phyloP scores from a whole-genome alignment of 2,888 invertebrate species.

The Limnephilus auricula region DNA sequence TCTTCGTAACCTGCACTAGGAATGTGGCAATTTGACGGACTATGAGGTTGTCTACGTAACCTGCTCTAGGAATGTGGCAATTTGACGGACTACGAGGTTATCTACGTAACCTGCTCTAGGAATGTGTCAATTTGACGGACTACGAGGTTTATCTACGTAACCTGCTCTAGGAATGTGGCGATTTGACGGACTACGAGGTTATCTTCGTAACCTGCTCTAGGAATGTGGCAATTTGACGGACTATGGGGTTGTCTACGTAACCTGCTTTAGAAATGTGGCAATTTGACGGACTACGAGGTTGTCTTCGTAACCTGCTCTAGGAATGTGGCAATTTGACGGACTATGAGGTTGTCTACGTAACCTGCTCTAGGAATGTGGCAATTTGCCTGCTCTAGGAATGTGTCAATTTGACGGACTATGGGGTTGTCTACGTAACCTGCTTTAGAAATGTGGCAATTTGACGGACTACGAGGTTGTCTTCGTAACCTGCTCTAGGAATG shows the following conservation, averaged over 20 bases:
- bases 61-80: neutral
- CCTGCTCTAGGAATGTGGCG: neutral
- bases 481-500: neutral
- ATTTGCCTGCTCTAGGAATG: too few relatives aligned
- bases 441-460: neutral
- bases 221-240: neutral
- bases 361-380: too few relatives aligned
- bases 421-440: neutral
- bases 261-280: neutral
- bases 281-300: neutral
- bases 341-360: neutral
- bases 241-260: neutral
- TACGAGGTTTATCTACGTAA: neutral
- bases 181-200: neutral
- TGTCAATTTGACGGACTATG: neutral
- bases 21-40: neutral
- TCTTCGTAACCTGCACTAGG: neutral
- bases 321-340: neutral
- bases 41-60: neutral
- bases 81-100: neutral
- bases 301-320: neutral
- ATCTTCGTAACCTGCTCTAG: neutral
- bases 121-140: neutral
- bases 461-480: neutral
- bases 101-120: neutral